Evolutionary conservation across 2,113 vertebrate genomes (phyloP), one percentile per base, ranked within the genome.

Genomic region (Hylia prasina): DNA sequence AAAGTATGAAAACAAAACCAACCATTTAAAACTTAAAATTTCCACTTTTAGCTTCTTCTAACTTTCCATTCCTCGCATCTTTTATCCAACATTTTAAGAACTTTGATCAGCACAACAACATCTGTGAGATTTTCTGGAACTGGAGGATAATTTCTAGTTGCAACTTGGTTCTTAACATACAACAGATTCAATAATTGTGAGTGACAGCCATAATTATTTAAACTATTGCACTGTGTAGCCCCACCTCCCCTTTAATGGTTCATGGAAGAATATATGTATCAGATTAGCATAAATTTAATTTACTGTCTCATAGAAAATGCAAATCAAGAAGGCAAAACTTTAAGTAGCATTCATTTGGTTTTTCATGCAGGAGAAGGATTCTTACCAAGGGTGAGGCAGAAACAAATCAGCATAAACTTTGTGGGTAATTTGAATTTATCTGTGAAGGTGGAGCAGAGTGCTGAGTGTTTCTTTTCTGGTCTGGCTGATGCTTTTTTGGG

Each of bases 301-400:
- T 84, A 85, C 22, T 63, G 39, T 66, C 87, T 94, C 71, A 85
- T 65, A 79, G 27, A 90, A 94, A 97, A 97, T 95, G 77, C 72
- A 96, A 96, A 96, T 97, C 91, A 91, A 60, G 88, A 80, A 82
- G 64, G 82, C 70, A 73, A 71, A 95, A 89, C 81, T 93, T 78
- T 82, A 82, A 87, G 79, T 28, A 90, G 82, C 63, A 71, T 95
- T 96, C 68, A 57, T 85, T 94, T 37, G 83, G 39, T 61, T 94
- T 89, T 85, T 81, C 75, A 85, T 45, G 76, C 78, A 87, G 81
- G 85, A 65, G 79, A 92, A 84, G 65, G 53, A 64, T 60, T 91
- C 84, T 53, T 86, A 91, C 45, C 53, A 35, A 70, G 48, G 61
- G 28, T 66, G 53, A 91, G 75, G 42, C 39, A 79, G 71, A 93